Base-by-base conservation (phyloP, 2,888 invertebrate species). In the Palloptera scutellata region DNA sequence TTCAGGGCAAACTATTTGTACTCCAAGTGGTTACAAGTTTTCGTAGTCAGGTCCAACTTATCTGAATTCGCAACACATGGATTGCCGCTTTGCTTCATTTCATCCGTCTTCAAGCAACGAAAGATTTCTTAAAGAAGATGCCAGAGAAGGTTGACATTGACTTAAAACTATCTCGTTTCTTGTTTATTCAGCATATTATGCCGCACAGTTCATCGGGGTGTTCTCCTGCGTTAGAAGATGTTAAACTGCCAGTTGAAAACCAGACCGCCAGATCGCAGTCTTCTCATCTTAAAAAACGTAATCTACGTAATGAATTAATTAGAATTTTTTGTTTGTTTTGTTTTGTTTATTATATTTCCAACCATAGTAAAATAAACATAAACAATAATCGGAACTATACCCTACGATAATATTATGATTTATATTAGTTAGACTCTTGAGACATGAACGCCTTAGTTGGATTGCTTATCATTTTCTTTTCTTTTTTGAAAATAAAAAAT, bases 311-410 rank as follows among this genome's bases (percentile, higher is more conserved):
- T 64, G 17, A 53, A 63, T 41, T 15, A n/a, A n/a, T n/a, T n/a
- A n/a, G n/a, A n/a, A n/a, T n/a, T n/a, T n/a, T n/a, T n/a, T n/a
- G n/a, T n/a, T n/a, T n/a, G n/a, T n/a, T n/a, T n/a, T n/a, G n/a
- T n/a, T n/a, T n/a, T n/a, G n/a, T n/a, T n/a, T n/a, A n/a, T n/a
- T n/a, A n/a, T n/a, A n/a, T n/a, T n/a, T n/a, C n/a, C n/a, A n/a
- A n/a, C n/a, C n/a, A n/a, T n/a, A n/a, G n/a, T n/a, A n/a, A n/a
- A n/a, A n/a, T n/a, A n/a, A n/a, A n/a, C n/a, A n/a, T n/a, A n/a
- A 19, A 52, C 87, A 95, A 87, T 43, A 19, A 60, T 45, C 17
- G 48, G 60, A 15, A 48, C 52, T 41, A 59, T 65, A 51, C 41
- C 40, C 13, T 65, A 51, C n/a, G n/a, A n/a, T n/a, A n/a, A n/a